Percentiles rank a stretch among this genome's conserved stretches.
These are phyloP conservation scores for Neuroscelio doddi DNA, from an alignment of 2,888 invertebrate genomes.

Conservation along the genomic window DNA sequence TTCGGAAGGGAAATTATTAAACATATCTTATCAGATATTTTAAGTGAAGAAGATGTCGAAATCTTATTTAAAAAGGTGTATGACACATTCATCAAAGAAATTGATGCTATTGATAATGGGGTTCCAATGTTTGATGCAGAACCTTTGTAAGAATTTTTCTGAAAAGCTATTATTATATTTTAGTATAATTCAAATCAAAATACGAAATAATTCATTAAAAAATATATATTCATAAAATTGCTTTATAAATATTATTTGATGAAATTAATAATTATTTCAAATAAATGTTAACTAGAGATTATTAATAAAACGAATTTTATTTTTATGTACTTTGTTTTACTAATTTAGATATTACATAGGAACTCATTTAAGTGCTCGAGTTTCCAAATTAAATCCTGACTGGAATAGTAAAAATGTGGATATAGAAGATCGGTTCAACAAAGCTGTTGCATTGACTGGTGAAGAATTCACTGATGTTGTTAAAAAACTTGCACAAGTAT, in stretches of 20 bases:
- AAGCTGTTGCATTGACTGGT: conserved; percentile 86
- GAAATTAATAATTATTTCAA: too few relatives aligned
- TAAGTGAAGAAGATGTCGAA: conserved; percentile 74
- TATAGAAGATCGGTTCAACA: conserved; percentile 78
- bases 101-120: conserved; percentile 99
- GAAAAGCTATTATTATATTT: background rate
- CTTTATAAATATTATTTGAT: too few relatives aligned
- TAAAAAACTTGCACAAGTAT: conserved; percentile 77
- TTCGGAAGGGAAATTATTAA: conserved; percentile 88
- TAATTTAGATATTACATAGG: conserved; percentile 79
- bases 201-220: too few relatives aligned
- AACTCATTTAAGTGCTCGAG: conserved; percentile 84
- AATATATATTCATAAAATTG: too few relatives aligned
- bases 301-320: too few relatives aligned
- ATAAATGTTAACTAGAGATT: too few relatives aligned
- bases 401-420: conserved; percentile 82
- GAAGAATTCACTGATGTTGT: conserved; percentile 83
- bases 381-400: conserved; percentile 84
- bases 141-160: conserved; percentile 69
- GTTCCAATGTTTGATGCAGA: conserved; percentile 84
- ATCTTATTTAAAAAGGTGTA: conserved; percentile 84
- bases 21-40: conserved; percentile 73
- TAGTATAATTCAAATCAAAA: too few relatives aligned
- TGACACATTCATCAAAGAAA: conserved; percentile 89
- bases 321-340: too few relatives aligned